Percentiles rank a stretch among this genome's conserved stretches.
phyloP scores from a whole-genome alignment of 2,113 vertebrate genomes.

The Plecturocebus donacophilus region DNA sequence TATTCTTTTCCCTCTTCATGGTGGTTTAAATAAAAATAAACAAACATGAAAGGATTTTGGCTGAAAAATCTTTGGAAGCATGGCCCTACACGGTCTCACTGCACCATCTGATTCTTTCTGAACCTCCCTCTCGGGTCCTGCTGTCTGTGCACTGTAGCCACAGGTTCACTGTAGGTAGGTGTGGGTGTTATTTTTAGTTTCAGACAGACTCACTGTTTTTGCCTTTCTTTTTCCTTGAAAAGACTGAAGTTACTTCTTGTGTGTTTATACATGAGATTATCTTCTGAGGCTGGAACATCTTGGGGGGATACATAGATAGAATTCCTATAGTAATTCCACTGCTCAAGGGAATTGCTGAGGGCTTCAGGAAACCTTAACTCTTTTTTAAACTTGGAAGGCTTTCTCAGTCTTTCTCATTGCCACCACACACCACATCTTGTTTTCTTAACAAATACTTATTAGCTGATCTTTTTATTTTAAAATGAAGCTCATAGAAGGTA shows the following conservation, averaged over 20 bases:
- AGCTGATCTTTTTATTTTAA: background rate
- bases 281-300: background rate
- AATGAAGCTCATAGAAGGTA: background rate
- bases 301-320: background rate
- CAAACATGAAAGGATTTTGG: background rate
- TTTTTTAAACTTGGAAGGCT: rapidly evolving
- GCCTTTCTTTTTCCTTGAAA: background rate
- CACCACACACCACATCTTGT: rapidly evolving
- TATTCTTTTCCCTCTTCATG: background rate
- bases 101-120: background rate
- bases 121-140: background rate
- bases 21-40: background rate
- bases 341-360: background rate
- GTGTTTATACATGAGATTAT: too few species aligned
- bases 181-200: background rate
- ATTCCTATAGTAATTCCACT: rapidly evolving
- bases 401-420: rapidly evolving
- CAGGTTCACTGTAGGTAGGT: too few species aligned
- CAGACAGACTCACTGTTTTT: background rate
- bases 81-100: rapidly evolving
- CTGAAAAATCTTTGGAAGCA: background rate
- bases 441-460: background rate
- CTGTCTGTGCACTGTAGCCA: background rate
- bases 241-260: background rate
- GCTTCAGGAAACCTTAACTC: background rate